Conservation (phyloP, 1,140 invertebrate genomes). For the Drosophila neocordata region DNA sequence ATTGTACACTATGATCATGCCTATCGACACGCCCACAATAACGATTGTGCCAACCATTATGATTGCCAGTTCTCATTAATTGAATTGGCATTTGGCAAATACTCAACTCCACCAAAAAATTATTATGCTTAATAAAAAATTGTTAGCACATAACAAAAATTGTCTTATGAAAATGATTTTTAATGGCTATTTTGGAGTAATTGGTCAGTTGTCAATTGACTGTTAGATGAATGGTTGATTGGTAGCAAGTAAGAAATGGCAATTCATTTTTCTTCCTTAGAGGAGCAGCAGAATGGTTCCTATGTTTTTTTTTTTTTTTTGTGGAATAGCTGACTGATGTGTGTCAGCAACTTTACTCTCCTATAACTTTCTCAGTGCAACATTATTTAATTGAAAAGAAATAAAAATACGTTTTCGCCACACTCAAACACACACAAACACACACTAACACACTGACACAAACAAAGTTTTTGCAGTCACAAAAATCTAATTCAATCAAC, state of each 20-base stretch:
- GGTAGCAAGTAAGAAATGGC: slow-evolving; percentile 59
- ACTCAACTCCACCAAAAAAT: slow-evolving; percentile 83
- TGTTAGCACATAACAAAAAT: slow-evolving; percentile 28
- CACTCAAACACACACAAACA: neutral
- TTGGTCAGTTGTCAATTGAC: slow-evolving; percentile 52
- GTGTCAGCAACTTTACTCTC: slow-evolving; percentile 25
- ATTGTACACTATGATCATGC: slow-evolving; percentile 87
- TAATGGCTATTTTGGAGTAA: slow-evolving; percentile 39
- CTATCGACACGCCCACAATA: slow-evolving; percentile 83
- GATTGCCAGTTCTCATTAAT: slow-evolving; percentile 89
- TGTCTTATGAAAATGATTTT: slow-evolving; percentile 59
- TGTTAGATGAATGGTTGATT: slow-evolving; percentile 46
- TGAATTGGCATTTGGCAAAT: slow-evolving; percentile 88
- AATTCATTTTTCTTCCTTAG: slow-evolving; percentile 57
- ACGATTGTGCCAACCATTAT: slow-evolving; percentile 85
- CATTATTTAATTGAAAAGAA: slow-evolving; percentile 64
- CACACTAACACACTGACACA: slow-evolving; percentile 33
- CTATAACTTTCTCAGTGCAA: slow-evolving; percentile 22
- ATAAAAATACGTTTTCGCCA: slow-evolving; percentile 45
- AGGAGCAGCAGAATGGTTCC: too few species aligned
- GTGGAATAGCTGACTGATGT: slow-evolving; percentile 55
- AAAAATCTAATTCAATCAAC: slow-evolving; percentile 65
- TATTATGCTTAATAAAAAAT: slow-evolving; percentile 62
- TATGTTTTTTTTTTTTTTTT: too few species aligned
- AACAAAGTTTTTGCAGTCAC: slow-evolving; percentile 4